Conservation (phyloP, 2,113 vertebrate genomes). For the Misgurnus anguillicaudatus region DNA sequence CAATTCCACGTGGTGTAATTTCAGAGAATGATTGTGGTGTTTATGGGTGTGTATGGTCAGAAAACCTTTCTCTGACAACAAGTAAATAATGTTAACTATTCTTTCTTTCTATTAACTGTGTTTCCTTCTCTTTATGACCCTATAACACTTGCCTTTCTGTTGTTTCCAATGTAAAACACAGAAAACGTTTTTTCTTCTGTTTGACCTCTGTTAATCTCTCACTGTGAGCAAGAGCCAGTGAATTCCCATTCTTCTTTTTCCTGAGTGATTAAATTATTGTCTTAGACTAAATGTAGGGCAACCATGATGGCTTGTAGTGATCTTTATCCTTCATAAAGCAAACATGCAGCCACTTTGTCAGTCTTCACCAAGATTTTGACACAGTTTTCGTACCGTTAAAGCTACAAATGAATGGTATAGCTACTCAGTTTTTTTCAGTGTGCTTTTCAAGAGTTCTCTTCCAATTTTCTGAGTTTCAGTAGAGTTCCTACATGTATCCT, state of each 20-base stretch:
- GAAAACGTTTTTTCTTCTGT: conserved; percentile 10
- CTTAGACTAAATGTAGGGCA: conserved; percentile 7
- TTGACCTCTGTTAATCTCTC: conserved; percentile 8
- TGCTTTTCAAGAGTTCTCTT: conserved; percentile 27
- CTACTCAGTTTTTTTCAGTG: neutral
- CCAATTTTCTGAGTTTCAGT: neutral
- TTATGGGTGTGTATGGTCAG: conserved; percentile 2
- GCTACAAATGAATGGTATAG: neutral
- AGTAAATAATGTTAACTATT: conserved; percentile 65
- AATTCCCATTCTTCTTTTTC: conserved; percentile 4
- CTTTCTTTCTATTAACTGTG: conserved; percentile 54
- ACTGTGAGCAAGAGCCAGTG: conserved; percentile 1
- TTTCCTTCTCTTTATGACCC: conserved; percentile 7
- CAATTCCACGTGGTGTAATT: conserved; percentile 46
- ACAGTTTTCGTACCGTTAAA: neutral
- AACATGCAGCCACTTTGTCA: neutral
- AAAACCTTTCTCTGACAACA: neutral
- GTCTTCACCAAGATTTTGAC: conserved; percentile 10
- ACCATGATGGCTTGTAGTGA: conserved; percentile 3
- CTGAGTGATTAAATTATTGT: conserved; percentile 30
- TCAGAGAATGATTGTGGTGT: conserved; percentile 27
- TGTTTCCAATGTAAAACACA: conserved; percentile 13
- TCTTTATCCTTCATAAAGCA: neutral
- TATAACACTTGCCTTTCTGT: conserved; percentile 52
- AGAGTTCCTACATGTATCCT: conserved; percentile 33